Evolutionary conservation across 2,797 vertebrate species (phyloP).

Genomic region (Masticophis lateralis): DNA sequence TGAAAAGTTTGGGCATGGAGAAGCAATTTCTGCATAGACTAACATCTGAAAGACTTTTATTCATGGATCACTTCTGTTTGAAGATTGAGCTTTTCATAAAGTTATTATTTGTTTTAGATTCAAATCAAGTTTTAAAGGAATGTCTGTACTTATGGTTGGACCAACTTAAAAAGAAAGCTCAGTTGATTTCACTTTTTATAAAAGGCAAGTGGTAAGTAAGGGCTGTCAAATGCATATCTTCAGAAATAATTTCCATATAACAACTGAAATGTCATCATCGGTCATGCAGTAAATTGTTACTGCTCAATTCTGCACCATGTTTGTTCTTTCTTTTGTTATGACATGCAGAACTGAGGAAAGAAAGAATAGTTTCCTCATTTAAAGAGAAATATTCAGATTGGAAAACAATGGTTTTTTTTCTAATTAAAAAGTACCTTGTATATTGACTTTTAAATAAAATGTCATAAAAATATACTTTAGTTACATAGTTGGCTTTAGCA

Average conservation of each 20-base stretch:
- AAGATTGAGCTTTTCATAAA: background rate
- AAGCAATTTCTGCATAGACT: background rate
- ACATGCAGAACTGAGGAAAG: background rate
- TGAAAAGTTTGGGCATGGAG: background rate
- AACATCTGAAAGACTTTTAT: background rate
- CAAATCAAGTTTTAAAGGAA: background rate
- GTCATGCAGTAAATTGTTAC: background rate
- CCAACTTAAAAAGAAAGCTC: background rate
- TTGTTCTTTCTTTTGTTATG: background rate
- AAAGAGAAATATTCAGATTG: background rate
- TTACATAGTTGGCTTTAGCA: constrained; percentile 40
- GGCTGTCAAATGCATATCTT: background rate
- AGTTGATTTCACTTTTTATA: background rate
- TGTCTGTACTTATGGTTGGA: background rate
- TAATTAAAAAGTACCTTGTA: background rate
- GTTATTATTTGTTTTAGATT: background rate
- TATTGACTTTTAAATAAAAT: background rate
- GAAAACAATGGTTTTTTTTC: background rate
- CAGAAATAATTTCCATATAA: background rate
- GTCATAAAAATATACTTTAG: constrained; percentile 34
- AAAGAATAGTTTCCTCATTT: background rate
- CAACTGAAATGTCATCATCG: background rate
- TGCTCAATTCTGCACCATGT: background rate
- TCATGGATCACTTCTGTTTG: background rate
- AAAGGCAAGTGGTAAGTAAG: background rate